Base-by-base conservation (phyloP, 2,797 vertebrate species). In the Silurus aristotelis region DNA sequence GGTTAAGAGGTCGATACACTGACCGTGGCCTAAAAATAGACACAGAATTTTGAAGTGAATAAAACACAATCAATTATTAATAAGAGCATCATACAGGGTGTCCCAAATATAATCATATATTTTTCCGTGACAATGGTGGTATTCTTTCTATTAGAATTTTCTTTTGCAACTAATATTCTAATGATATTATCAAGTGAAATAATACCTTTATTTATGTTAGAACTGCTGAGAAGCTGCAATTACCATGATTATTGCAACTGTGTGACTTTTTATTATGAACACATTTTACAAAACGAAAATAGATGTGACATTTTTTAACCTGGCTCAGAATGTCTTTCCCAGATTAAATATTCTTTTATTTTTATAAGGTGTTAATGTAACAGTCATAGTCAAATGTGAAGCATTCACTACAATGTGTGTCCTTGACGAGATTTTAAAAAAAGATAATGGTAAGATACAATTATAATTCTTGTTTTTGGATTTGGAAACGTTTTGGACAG, bases 1-100 rank as follows among this genome's bases (percentile, higher is more conserved):
- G 97, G 94, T 98, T 98, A 90, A 98, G 94, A 90, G 97, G 98
- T 84, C 98, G 96, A 93, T 99, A 99, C 85, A 99, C 98, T n/a
- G 97, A 98, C 80, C 97, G 93, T 89, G 98, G 97, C 91, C 97
- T 99, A 93, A 78, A 75, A 86, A 90, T 82, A 87, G 3, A 88
- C 38, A 68, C 25, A 43, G 6, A 84, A 19, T 17, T 19, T 80
- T 81, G 81, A 25, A 71, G 55, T 70, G 19, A 58, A 71, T 71
- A 43, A 83, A 58, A 60, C 2, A 25, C 13, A 61, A n/a, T 46
- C 1, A 38, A 60, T 31, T 31, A 77, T 48, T 48, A 64, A 63
- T 66, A 52, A 17, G 14, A 52, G 15, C 61, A 52, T 2, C 43
- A 52, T 2, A 48, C 22, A 48, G 38, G 12, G 19, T 12, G 27